Evolutionary conservation across 2,888 invertebrate genomes (phyloP).

Genomic region (Drosophila neutralis): DNA sequence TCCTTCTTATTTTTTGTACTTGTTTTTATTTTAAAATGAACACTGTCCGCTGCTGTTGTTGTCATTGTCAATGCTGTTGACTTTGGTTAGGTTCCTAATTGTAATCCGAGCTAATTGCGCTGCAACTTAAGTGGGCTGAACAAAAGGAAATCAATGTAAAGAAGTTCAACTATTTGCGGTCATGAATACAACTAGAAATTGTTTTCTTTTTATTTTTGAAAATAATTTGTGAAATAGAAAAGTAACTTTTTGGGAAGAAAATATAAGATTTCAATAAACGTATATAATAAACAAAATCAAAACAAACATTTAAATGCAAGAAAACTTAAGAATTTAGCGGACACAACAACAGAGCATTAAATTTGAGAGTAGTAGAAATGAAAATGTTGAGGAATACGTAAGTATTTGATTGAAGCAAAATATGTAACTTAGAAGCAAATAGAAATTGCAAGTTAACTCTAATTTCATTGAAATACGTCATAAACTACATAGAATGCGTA

Average conservation of each 20-base stretch:
- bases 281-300: background rate
- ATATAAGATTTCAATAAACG: background rate
- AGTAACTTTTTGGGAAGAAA: background rate
- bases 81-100: constrained; percentile 50
- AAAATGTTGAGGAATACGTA: too few relatives aligned
- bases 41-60: constrained; percentile 40
- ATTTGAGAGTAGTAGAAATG: too few relatives aligned
- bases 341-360: too few relatives aligned
- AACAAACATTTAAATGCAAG: background rate
- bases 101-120: constrained; percentile 48
- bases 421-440: too few relatives aligned
- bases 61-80: constrained; percentile 39
- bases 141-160: background rate
- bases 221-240: background rate
- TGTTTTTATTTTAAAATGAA: constrained; percentile 32
- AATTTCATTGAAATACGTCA: background rate
- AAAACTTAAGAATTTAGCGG: background rate
- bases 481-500: too few relatives aligned
- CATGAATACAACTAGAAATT: background rate
- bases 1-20: constrained; percentile 16
- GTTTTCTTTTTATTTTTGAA: background rate
- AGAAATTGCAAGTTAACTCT: too few relatives aligned
- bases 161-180: background rate
- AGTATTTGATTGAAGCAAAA: too few relatives aligned
- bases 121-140: constrained; percentile 1